Conservation (phyloP, 2,797 vertebrate genomes). For the Mormyrus proboscirostris region DNA sequence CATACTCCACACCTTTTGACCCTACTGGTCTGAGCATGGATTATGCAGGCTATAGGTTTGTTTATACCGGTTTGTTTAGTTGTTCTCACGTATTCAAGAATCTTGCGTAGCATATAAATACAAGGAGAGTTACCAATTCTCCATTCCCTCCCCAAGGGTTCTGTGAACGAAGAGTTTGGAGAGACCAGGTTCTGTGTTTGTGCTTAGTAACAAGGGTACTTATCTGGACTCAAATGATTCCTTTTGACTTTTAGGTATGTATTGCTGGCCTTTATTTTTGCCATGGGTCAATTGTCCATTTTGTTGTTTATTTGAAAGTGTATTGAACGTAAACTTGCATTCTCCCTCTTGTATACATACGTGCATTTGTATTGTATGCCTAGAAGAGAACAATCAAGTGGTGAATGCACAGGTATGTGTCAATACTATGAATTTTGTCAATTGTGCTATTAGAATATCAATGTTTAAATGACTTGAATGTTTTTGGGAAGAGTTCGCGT, state of each 20-base stretch:
- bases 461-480: not conserved
- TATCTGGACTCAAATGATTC: constrained; percentile 34
- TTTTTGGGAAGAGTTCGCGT: not conserved
- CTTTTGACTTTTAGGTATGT: constrained; percentile 19
- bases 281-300: not conserved
- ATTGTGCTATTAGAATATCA: not conserved
- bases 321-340: not conserved
- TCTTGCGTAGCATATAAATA: constrained; percentile 40
- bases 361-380: not conserved
- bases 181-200: constrained; percentile 40
- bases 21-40: not conserved
- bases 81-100: constrained; percentile 18
- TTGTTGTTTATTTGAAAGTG: not conserved
- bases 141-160: not conserved
- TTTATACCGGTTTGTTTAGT: not conserved
- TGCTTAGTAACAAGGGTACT: constrained; percentile 42
- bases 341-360: not conserved
- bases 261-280: not conserved
- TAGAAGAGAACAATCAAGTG: not conserved
- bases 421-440: not conserved
- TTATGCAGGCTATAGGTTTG: not conserved
- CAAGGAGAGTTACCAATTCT: constrained; percentile 25
- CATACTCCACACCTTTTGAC: not conserved
- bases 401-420: not conserved
- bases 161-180: constrained; percentile 29